A percentile compares a stretch with the other conserved stretches of the same genome.
These are phyloP conservation scores for Chironomus tepperi DNA, from an alignment of 1,140 invertebrate species.

Conservation along the genomic window DNA sequence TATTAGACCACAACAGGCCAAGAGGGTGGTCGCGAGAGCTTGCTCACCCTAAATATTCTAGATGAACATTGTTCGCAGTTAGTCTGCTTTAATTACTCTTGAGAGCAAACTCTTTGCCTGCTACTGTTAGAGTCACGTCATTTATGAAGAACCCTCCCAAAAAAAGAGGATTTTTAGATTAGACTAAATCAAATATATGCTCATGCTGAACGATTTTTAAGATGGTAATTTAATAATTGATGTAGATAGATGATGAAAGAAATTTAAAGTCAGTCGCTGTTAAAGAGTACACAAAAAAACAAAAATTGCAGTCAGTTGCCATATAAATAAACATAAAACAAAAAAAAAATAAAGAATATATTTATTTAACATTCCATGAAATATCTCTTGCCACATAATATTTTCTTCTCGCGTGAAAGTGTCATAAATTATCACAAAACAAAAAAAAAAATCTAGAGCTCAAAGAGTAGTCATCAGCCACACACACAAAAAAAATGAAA, in stretches of 20 bases:
- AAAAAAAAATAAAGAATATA: not conserved
- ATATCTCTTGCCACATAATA: not conserved
- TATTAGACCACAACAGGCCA: no score
- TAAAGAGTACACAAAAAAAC: constrained; percentile 10
- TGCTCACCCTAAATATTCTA: no score
- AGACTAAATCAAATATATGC: no score
- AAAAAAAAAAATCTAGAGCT: not conserved
- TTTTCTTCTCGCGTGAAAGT: not conserved
- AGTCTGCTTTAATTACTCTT: no score
- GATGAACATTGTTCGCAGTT: no score
- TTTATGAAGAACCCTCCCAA: no score
- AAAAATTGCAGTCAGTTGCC: not conserved
- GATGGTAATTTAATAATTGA: not conserved
- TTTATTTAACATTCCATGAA: constrained; percentile 16
- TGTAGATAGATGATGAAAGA: not conserved
- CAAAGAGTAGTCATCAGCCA: not conserved
- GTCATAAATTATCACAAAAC: not conserved
- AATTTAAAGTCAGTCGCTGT: constrained; percentile 4
- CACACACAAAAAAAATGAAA: no score
- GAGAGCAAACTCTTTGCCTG: no score
- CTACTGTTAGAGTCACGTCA: no score
- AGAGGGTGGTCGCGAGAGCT: no score
- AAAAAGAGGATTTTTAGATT: no score
- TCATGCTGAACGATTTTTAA: no score
- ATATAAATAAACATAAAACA: not conserved